Evolutionary conservation across 2,888 invertebrate species (phyloP), one percentile per base, ranked within the genome.

Genomic region (Iselma pallidipennis): DNA sequence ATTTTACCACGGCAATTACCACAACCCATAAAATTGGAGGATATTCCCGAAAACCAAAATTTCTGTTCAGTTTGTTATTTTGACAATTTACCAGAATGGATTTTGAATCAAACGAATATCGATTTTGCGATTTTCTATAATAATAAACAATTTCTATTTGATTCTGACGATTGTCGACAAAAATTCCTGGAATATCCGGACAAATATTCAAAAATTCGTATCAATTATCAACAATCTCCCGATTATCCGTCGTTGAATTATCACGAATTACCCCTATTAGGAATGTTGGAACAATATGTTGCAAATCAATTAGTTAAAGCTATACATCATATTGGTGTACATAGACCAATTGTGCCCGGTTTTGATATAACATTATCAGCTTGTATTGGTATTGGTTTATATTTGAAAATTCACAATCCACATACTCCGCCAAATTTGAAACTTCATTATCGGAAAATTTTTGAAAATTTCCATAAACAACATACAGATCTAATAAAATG

Each of bases 301-400:
- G 85, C 84, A 0, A 82, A 81, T 58, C 74, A 84, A 42, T 74
- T 89, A 26, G 83, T 86, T 2, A 78, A 83, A 58, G 87, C 86
- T 1, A 82, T 88, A 57, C 83, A 84, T 60, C 79, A 83, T 37
- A 81, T 85, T 0, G 83, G 84, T 59, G 82, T 81, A 1, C 56
- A 82, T 16, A 82, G 89, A 61, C 89, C 89, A 0, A 85, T 88
- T 66, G 84, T 89, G 70, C 86, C 87, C 0, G 88, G 87, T 1
- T 78, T 89, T 21, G 79, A 80, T 64, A 76, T 83, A 31, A 67
- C 78, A 50, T 57, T 81, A 5, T 87, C 88, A 0, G 89, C 84
- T 0, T 77, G 85, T 0, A 74, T 89, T 50, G 83, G 83, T 63
- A 78, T 89, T 42, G 89, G 83, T 3, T 74, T 88, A 29, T 85